Evolutionary conservation across 2,113 vertebrate species (phyloP), one percentile per base, ranked within the genome.

Genomic region (Arothron firmamentum): DNA sequence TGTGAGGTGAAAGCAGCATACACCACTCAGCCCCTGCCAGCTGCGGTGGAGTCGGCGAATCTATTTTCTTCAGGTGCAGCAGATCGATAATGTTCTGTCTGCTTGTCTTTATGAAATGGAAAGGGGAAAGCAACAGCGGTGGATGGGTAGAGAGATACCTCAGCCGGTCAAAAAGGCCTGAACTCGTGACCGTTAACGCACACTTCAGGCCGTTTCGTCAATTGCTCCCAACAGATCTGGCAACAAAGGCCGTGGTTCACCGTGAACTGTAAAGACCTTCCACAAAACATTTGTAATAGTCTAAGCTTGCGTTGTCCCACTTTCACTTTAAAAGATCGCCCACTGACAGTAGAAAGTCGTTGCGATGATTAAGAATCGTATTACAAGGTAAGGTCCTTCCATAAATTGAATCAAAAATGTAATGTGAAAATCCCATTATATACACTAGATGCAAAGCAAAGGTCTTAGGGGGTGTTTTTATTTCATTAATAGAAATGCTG

Each of bases 401-500:
- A 38, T 72, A 70, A 70, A 85, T 83, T 77, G 56, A 82, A 80
- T 80, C 53, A 73, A 71, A 66, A 49, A 66, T 28, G 12, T 58
- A 67, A 69, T 64, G 45, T 65, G 65, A 56, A 72, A 75, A 70
- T 74, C 51, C 62, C 45, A 68, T 80, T 69, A 71, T 57, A 72
- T 28, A 47, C n/a, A 47, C n/a, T 47, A 65, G 62, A 79, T 74
- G 62, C 63, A 70, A 80, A 64, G 16, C 16, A 20, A 63, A 70
- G 61, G 9, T 75, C 56, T 53, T 62, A 19, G 52, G 55, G 62
- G 58, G 13, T 64, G 55, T 79, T 74, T 77, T 70, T 68, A 46
- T 73, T 75, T 77, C 67, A 75, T 75, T 79, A 75, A 75, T 76
- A 62, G 56, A 83, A 84, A 82, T 67, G 72, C 62, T 61, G 42